Conservation (phyloP, 2,888 invertebrate genomes). For the Morinoia aosen region DNA sequence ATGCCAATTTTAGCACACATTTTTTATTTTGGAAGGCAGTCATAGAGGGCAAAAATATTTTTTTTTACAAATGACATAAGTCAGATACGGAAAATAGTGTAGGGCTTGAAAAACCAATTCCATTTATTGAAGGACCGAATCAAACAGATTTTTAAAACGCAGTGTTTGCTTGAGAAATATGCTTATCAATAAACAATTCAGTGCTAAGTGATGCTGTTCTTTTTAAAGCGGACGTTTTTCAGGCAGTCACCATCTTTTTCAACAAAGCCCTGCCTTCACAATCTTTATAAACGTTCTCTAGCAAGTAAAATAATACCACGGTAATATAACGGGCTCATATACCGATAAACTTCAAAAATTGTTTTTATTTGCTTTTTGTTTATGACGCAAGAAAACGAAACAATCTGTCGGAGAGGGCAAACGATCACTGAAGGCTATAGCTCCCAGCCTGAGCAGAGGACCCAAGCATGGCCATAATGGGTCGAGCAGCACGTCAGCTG, state of each 20-base stretch:
- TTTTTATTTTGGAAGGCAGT: too few relatives aligned
- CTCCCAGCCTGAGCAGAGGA: neutral
- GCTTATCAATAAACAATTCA: neutral
- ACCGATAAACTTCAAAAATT: neutral
- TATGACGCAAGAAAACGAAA: neutral
- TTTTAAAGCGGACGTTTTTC: neutral
- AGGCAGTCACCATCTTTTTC: neutral
- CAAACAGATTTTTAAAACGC: neutral
- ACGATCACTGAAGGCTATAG: neutral
- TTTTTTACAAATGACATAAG: neutral
- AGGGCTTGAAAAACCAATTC: neutral
- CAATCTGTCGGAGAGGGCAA: neutral
- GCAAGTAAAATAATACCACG: neutral
- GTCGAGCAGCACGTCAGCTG: slow-evolving; percentile 43
- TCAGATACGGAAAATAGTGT: neutral
- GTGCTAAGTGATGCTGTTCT: neutral
- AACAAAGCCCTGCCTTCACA: neutral
- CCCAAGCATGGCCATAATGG: slow-evolving; percentile 37
- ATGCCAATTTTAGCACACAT: neutral
- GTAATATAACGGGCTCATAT: neutral
- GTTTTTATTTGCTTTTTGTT: neutral
- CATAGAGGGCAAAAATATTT: neutral
- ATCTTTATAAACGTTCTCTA: neutral
- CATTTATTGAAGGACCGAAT: neutral
- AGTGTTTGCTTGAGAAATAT: neutral